phyloP scores from a whole-genome alignment of 2,797 vertebrate genomes.

The Taenioides sp. region DNA sequence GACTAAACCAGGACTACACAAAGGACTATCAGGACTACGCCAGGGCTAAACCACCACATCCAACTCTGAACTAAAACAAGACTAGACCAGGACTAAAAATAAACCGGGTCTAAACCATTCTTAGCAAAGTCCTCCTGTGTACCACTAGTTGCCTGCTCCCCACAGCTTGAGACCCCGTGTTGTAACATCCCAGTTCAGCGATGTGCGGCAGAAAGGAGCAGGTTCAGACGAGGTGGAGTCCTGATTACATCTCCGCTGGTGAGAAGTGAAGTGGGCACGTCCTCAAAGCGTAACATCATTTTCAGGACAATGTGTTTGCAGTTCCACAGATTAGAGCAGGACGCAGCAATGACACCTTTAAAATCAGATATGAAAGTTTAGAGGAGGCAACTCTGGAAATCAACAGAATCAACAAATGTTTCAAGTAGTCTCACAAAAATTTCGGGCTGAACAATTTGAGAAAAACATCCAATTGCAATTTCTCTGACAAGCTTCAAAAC shows the following conservation, averaged over 20 bases:
- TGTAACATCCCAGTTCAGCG: neutral
- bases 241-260: conserved; percentile 52
- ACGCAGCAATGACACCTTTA: neutral
- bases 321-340: conserved; percentile 32
- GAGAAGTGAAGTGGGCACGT: conserved; percentile 32
- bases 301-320: conserved; percentile 41
- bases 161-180: neutral
- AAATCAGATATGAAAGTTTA: conserved; percentile 13
- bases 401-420: neutral
- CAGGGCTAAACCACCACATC: neutral
- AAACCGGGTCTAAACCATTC: neutral
- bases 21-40: neutral
- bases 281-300: conserved; percentile 40
- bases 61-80: neutral
- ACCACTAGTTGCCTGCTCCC: neutral
- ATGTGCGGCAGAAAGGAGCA: conserved; percentile 16
- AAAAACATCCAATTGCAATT: too few species aligned
- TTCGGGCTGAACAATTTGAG: too few species aligned
- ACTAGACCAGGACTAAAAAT: neutral
- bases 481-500: too few species aligned
- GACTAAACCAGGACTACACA: neutral
- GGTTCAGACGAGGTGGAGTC: conserved; percentile 38
- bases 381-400: conserved; percentile 15
- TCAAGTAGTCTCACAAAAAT: neutral
- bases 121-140: neutral